Base-by-base conservation (phyloP, 2,888 invertebrate species). In the Hylaea fasciaria region DNA sequence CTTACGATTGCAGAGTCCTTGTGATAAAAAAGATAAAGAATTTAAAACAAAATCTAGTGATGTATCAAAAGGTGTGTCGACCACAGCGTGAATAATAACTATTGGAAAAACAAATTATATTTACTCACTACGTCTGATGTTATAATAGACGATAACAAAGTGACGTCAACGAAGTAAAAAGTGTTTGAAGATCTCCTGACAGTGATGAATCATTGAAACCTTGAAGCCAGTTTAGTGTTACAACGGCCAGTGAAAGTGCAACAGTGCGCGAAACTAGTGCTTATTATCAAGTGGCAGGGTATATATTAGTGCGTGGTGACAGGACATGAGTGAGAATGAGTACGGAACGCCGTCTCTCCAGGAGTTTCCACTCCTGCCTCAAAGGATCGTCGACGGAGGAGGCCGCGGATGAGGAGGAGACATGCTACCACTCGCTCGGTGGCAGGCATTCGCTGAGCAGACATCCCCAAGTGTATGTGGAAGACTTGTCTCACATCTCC, bases 321-420 rank as follows among this genome's bases (percentile, higher is more conserved):
- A 75, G 85, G 91, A 89, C 80, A 91, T 91, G 91, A 81, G 77
- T 84, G 83, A 90, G 71, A 73, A 93, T 93, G 93, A 92, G 92
- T 73, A 91, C 92, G 79, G 93, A 93, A 78, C 87, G 94, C 66
- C 92, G 95, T 62, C 91, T 94, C 68, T 94, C 94, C 49, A 92
- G 95, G 81, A 94, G 95, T 79, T 95, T 95, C 82, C 95, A 95
- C 87, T 94, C 95, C 64, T 95, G 95, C 77, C 90, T 95, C 72
- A 94, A 95, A 72, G 95, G 95, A 39, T 92, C 93, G 62, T 91
- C 92, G 63, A 92, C 92, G 68, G 92, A 92, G 82, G 92, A 92
- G 77, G 92, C 87, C 40, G 89, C 87, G 28, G 92, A 92, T 71
- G 90, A 90, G 9, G 93, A 91, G 62, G 92, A 92, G 59, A 88